Evolutionary conservation across 2,113 vertebrate species (phyloP).

Genomic region (Macquaria australasica): DNA sequence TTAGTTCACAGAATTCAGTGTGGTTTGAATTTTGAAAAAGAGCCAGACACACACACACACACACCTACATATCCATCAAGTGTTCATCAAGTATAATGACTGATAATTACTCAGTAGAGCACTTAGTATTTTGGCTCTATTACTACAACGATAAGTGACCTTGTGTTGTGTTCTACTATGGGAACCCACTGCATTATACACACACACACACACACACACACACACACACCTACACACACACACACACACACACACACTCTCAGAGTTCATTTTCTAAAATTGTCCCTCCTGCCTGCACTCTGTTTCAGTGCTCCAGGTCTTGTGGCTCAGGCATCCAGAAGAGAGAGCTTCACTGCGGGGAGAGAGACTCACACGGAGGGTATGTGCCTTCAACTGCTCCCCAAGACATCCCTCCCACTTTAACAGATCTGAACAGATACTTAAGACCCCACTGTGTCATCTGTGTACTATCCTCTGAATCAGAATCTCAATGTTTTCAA

Average conservation of each 20-base stretch:
- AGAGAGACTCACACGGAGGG: slow-evolving; percentile 88
- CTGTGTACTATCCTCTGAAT: slow-evolving; percentile 19
- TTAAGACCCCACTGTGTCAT: slow-evolving; percentile 32
- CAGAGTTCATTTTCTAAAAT: slow-evolving; percentile 52
- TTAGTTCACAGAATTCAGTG: neutral
- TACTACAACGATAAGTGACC: slow-evolving; percentile 33
- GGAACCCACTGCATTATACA: neutral
- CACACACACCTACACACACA: slow-evolving; percentile 11
- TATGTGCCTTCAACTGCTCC: slow-evolving; percentile 61
- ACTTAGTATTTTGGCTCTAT: slow-evolving; percentile 13
- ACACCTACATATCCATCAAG: neutral
- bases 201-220: neutral
- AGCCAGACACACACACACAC: neutral
- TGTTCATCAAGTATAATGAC: slow-evolving; percentile 21
- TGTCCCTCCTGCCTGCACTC: slow-evolving; percentile 23
- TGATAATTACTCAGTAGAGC: slow-evolving; percentile 12
- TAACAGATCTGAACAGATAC: slow-evolving; percentile 30
- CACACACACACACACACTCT: slow-evolving; percentile 5
- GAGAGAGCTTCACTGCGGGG: slow-evolving; percentile 90
- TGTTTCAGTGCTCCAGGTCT: slow-evolving; percentile 90
- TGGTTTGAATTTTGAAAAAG: slow-evolving; percentile 4
- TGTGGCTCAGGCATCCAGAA: slow-evolving; percentile 90
- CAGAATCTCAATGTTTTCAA: slow-evolving; percentile 24
- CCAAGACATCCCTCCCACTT: slow-evolving; percentile 22
- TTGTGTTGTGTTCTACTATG: slow-evolving; percentile 35